Conservation (phyloP, 2,113 vertebrate genomes). For the Silurus glanis region DNA sequence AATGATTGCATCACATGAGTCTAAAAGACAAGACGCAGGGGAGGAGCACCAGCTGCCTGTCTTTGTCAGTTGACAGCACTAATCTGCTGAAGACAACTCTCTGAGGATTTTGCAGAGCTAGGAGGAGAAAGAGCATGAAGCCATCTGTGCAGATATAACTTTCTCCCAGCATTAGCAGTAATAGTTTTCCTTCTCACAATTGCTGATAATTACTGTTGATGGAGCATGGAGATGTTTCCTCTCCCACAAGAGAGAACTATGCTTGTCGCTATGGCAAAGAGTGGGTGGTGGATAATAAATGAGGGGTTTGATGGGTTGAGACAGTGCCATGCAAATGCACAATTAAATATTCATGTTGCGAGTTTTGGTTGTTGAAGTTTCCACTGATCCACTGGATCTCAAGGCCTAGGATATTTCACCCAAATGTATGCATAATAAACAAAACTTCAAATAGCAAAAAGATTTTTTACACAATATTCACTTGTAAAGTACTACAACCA, state of each 20-base stretch:
- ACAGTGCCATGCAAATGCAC: slow-evolving; percentile 54
- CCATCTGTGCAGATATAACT: slow-evolving; percentile 48
- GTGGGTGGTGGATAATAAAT: slow-evolving; percentile 32
- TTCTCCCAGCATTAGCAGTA: slow-evolving; percentile 48
- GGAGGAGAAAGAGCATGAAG: slow-evolving; percentile 35
- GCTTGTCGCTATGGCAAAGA: slow-evolving; percentile 21
- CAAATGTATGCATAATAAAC: neutral
- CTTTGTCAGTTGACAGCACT: slow-evolving; percentile 46
- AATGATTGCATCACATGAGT: slow-evolving; percentile 37
- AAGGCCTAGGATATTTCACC: slow-evolving; percentile 7
- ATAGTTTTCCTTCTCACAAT: slow-evolving; percentile 41
- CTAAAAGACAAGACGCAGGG: slow-evolving; percentile 37
- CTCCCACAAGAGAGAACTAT: slow-evolving; percentile 22
- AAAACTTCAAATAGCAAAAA: slow-evolving; percentile 4
- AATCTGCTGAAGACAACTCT: slow-evolving; percentile 46
- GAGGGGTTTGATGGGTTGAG: slow-evolving; percentile 45
- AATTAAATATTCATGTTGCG: slow-evolving; percentile 54
- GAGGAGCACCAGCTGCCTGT: slow-evolving; percentile 49
- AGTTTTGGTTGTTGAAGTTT: slow-evolving; percentile 36
- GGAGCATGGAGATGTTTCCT: slow-evolving; percentile 34
- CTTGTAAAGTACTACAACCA: neutral
- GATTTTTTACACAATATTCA: neutral
- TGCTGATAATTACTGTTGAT: slow-evolving; percentile 53
- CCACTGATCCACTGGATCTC: slow-evolving; percentile 4
- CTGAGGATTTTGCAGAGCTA: slow-evolving; percentile 43